Evolutionary conservation across 2,113 vertebrate species (phyloP).

Genomic region (Erythrocercus mccallii): DNA sequence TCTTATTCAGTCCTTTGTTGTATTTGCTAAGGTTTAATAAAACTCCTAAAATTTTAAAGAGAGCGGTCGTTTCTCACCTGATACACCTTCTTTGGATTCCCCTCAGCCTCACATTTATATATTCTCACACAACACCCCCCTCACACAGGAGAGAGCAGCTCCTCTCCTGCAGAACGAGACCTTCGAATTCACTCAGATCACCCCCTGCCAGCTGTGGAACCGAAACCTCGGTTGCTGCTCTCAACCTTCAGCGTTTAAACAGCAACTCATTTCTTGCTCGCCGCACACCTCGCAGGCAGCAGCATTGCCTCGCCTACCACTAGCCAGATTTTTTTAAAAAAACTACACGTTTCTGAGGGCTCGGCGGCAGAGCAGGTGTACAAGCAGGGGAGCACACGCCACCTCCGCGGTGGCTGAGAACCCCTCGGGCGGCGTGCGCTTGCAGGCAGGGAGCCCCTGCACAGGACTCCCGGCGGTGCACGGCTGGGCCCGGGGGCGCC

Average conservation of each 20-base stretch:
- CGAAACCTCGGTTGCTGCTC: background rate
- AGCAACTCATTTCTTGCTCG: background rate
- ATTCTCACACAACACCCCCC: background rate
- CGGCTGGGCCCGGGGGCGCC: background rate
- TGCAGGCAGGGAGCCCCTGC: too few species aligned
- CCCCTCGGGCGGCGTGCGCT: too few species aligned
- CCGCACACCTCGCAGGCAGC: background rate
- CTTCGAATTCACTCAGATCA: background rate
- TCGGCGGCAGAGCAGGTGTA: background rate
- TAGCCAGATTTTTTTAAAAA: background rate
- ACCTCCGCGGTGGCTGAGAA: accelerated
- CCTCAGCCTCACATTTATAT: background rate
- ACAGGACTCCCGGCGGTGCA: background rate
- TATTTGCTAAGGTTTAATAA: background rate
- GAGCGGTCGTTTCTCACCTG: background rate
- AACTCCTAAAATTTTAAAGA: background rate
- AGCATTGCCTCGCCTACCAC: background rate
- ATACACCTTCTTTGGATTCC: background rate
- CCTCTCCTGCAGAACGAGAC: background rate
- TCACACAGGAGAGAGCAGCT: background rate
- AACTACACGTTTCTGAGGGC: background rate
- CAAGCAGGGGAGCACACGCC: background rate
- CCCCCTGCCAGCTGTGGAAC: background rate
- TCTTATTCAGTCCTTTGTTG: background rate
- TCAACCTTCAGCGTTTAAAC: background rate